Evolutionary conservation across 2,797 vertebrate genomes (phyloP).

Genomic region (Chiloscyllium punctatum): DNA sequence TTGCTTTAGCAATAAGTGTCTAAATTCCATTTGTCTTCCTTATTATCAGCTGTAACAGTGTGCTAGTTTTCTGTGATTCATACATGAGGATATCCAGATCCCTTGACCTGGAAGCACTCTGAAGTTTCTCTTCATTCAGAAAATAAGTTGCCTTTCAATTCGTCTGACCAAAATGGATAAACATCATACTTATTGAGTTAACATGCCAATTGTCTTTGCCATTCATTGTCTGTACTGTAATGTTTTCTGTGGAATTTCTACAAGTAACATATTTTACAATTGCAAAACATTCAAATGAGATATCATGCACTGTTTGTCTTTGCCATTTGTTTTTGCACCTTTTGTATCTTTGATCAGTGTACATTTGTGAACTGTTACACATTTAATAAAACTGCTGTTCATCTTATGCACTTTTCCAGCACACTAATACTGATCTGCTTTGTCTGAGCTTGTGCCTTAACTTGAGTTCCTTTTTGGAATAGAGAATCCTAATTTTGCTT

Average conservation of each 20-base stretch:
- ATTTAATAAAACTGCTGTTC: neutral
- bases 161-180: too few relatives aligned
- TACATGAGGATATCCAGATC: too few relatives aligned
- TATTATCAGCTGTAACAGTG: too few relatives aligned
- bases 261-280: neutral
- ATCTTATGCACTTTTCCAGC: neutral
- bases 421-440: neutral
- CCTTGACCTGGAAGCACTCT: too few relatives aligned
- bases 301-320: neutral
- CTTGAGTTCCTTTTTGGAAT: neutral
- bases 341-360: neutral
- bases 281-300: neutral
- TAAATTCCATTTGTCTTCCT: too few relatives aligned
- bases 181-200: too few relatives aligned
- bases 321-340: neutral
- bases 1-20: too few relatives aligned
- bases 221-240: neutral
- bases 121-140: too few relatives aligned
- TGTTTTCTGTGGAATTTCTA: neutral
- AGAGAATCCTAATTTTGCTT: neutral
- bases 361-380: neutral
- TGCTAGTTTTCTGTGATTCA: too few relatives aligned
- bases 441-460: neutral
- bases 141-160: too few relatives aligned
- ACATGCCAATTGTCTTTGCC: neutral